Evolutionary conservation across 1,140 invertebrate genomes (phyloP), one percentile per base, ranked within the genome.

Genomic region (Drosophila nebulosa): DNA sequence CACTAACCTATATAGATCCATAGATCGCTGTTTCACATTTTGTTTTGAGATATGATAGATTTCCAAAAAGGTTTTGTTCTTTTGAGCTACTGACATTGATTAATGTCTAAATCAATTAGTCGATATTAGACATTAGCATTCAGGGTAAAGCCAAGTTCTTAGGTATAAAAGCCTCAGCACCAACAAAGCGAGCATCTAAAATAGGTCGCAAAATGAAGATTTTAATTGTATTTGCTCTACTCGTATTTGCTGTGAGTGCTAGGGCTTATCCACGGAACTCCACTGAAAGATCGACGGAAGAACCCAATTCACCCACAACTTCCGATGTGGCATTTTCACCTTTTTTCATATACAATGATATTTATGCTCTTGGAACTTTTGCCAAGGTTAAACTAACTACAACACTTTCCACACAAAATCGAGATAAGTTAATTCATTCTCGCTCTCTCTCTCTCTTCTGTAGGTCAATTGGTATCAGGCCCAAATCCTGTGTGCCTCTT

Each of bases 71-170:
- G n/a, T n/a, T n/a, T n/a, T n/a, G n/a, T n/a, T n/a, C n/a, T n/a
- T n/a, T n/a, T n/a, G n/a, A n/a, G n/a, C n/a, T n/a, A n/a, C n/a
- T 77, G 74, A 77, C 74, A 77, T 74, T 77, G 74, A 77, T 77
- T 51, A 59, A 77, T 76, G 69, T 35, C 16, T 12, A 5, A 1
- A 14, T 53, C 65, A 74, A 77, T 77, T 77, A 77, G 65, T 22
- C n/a, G n/a, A n/a, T n/a, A n/a, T n/a, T n/a, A n/a, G n/a, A n/a
- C n/a, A 21, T 14, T n/a, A n/a, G n/a, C n/a, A n/a, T n/a, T n/a
- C n/a, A n/a, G n/a, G n/a, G 16, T 3, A 10, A 32, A 12, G 4
- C 10, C 16, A 46, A 21, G 10, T 21, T 21, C 18, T 46, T 21
- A 7, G 5, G 16, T 46, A 46, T 46, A 46, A 46, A 46, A 46